Conservation (phyloP, 2,113 vertebrate genomes). For the Brachyhypopomus gauderio region DNA sequence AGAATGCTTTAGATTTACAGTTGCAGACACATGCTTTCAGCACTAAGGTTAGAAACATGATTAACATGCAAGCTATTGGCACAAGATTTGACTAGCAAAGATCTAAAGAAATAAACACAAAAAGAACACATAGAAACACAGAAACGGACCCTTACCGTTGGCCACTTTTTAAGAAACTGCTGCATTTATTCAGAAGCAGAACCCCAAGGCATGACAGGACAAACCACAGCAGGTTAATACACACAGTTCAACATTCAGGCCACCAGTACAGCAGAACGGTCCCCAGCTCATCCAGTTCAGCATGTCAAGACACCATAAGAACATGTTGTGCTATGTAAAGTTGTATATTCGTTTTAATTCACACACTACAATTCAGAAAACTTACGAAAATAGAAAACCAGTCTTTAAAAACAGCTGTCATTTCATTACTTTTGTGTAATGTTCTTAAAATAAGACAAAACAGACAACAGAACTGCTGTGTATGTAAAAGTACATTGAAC, state of each 20-base stretch:
- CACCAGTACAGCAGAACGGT: slow-evolving; percentile 42
- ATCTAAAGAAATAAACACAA: background rate
- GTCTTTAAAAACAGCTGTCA: no score
- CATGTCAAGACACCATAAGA: background rate
- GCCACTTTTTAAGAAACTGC: slow-evolving; percentile 75
- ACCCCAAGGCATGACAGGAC: slow-evolving; percentile 63
- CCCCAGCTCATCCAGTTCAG: background rate
- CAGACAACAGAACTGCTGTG: background rate
- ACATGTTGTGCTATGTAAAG: background rate
- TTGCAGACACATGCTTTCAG: slow-evolving; percentile 12
- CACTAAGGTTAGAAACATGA: slow-evolving; percentile 24
- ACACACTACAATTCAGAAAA: no score
- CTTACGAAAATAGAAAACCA: no score
- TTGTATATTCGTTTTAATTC: no score
- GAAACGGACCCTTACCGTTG: slow-evolving; percentile 69
- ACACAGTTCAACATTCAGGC: slow-evolving; percentile 43
- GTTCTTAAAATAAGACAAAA: background rate
- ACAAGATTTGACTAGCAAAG: background rate
- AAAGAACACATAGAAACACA: background rate
- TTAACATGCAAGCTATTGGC: background rate
- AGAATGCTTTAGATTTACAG: slow-evolving; percentile 10
- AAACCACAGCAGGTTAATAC: slow-evolving; percentile 71
- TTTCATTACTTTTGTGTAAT: no score
- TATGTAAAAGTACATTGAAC: background rate
- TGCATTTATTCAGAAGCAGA: slow-evolving; percentile 72